phyloP scores from a whole-genome alignment of 2,888 invertebrate species.

The Drosophila limbata region DNA sequence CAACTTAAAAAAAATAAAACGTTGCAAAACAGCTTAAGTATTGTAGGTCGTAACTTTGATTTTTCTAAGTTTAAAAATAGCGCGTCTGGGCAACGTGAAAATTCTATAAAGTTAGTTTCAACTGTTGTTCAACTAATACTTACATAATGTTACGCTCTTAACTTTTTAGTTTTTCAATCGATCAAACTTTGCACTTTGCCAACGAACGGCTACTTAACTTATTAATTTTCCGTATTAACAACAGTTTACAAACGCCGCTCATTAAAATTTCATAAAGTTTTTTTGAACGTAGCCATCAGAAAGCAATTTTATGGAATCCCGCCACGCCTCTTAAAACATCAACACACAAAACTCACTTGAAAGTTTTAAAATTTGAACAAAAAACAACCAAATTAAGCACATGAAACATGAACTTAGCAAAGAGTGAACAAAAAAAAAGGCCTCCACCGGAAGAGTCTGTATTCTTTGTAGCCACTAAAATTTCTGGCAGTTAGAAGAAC shows the following conservation, averaged over 20 bases:
- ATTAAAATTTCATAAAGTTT: constrained; percentile 71
- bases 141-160: constrained; percentile 22
- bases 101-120: constrained; percentile 8
- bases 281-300: constrained; percentile 47
- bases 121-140: constrained; percentile 8
- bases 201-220: constrained; percentile 67
- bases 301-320: constrained; percentile 57
- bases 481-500: background rate
- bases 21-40: constrained; percentile 24
- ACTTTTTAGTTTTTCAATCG: constrained; percentile 12
- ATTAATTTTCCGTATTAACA: constrained; percentile 73
- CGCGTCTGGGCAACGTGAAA: background rate
- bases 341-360: constrained; percentile 55
- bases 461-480: background rate
- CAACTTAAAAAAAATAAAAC: constrained; percentile 66
- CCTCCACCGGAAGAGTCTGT: background rate
- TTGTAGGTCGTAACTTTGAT: constrained; percentile 5
- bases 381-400: constrained; percentile 9
- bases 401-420: background rate
- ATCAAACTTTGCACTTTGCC: constrained; percentile 42
- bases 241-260: constrained; percentile 59
- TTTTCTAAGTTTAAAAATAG: constrained; percentile 5
- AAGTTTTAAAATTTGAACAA: constrained; percentile 51
- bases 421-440: background rate
- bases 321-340: constrained; percentile 30